Evolutionary conservation across 1,140 invertebrate genomes (phyloP), one percentile per base, ranked within the genome.

Genomic region (Drosophila funebris): DNA sequence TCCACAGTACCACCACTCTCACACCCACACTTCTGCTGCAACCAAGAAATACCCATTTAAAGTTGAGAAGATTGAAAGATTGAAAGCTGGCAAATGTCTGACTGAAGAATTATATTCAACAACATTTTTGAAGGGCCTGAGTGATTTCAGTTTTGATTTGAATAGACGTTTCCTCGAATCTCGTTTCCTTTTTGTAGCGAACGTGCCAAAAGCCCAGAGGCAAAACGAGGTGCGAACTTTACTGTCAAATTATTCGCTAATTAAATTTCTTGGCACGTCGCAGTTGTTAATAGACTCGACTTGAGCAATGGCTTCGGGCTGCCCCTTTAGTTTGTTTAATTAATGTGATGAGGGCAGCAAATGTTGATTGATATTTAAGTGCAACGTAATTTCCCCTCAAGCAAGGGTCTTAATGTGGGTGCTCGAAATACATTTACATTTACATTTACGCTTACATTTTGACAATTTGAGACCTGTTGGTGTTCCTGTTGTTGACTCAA

Each of bases 241-340:
- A 41, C 18, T 16, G 70, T 54, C 31, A 56, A 66, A 78, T 76
- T 82, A 76, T 64, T 67, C 72, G 66, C 64, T 87, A 88, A 87
- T 87, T 87, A 76, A 87, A 88, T 87, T 87, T 79, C 83, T 57
- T 46, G 54, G 57, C 83, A 87, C 83, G 83, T 83, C 46, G 36
- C 29, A 43, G 54, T 37, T 41, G 53, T 43, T 11, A 44, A n/a
- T 22, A 33, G 48, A 33, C 48, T 36, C 29, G 52, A 66, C n/a
- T 44, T 66, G 11, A n/a, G 31, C 52, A 13, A 29, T n/a, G 20
- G 22, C 11, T 43, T 53, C 29, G 76, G 24, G 39, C 18, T 53
- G 50, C 39, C 58, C 13, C 56, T 83, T 48, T 44, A 78, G 66
- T 72, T 74, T 78, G 62, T 63, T 75, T 78, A 66, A 81, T 87